Evolutionary conservation across 2,113 vertebrate genomes (phyloP).

Genomic region (Hydropotes inermis): DNA sequence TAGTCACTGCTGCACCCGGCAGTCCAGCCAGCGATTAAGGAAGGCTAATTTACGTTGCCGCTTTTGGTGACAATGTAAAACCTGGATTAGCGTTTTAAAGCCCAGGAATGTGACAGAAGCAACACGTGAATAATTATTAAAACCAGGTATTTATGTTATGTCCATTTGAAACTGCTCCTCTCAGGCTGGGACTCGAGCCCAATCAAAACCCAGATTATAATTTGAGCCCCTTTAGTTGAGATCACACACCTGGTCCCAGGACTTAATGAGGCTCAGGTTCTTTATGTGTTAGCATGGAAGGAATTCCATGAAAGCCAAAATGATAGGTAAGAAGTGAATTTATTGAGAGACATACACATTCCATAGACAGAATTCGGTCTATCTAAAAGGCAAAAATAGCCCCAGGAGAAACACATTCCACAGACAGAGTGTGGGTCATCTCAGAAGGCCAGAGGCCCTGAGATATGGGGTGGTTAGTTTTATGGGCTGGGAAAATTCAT

Average conservation of each 20-base stretch:
- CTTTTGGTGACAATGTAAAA: conserved; percentile 62
- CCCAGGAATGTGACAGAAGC: conserved; percentile 47
- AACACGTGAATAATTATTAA: neutral
- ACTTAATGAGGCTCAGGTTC: neutral
- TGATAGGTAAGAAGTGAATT: neutral
- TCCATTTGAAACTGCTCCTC: neutral
- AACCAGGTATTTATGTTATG: neutral
- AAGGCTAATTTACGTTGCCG: conserved; percentile 44
- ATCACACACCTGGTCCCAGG: neutral
- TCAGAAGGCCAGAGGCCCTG: neutral
- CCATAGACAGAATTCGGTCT: neutral
- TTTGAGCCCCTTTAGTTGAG: neutral
- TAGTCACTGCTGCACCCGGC: neutral
- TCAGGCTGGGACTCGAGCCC: neutral
- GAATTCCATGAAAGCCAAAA: neutral
- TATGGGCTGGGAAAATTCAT: neutral
- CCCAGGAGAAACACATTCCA: neutral
- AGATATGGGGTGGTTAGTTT: neutral
- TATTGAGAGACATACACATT: neutral
- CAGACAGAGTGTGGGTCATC: neutral
- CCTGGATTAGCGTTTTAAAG: conserved; percentile 60
- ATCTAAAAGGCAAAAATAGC: neutral
- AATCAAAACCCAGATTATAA: neutral
- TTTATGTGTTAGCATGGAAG: neutral
- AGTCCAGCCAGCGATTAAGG: conserved; percentile 37